These are phyloP conservation scores for Cremastinae sp. DNA, from an alignment of 2,888 invertebrate species.

Conservation along the genomic window DNA sequence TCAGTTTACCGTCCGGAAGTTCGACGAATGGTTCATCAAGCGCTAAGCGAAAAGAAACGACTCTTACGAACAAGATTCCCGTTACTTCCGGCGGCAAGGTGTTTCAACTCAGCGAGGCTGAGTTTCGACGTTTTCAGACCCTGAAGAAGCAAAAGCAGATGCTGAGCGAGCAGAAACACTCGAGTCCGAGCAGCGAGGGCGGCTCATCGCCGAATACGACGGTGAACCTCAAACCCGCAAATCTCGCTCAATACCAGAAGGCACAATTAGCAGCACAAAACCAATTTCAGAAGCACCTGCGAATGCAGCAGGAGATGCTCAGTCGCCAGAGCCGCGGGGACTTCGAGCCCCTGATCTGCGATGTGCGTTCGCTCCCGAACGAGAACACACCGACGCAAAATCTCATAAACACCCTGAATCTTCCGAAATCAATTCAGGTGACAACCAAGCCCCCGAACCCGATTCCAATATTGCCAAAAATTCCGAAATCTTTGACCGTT, in stretches of 20 bases:
- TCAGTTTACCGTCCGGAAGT: conserved; percentile 69
- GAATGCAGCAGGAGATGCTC: conserved; percentile 78
- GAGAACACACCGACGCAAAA: conserved; percentile 77
- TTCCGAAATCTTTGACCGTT: conserved; percentile 90
- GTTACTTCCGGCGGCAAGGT: conserved; percentile 88
- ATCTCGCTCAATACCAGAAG: conserved; percentile 66
- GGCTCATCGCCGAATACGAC: conserved; percentile 51
- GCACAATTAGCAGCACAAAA: conserved; percentile 71
- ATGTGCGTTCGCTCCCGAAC: conserved; percentile 75
- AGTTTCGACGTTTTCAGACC: conserved; percentile 86
- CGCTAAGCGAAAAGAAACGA: conserved; percentile 74
- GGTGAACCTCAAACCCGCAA: conserved; percentile 50
- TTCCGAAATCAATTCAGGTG: conserved; percentile 78
- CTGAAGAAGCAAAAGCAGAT: conserved; percentile 81
- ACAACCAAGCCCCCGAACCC: conserved; percentile 76
- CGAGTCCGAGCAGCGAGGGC: conserved; percentile 47
- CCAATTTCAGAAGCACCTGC: conserved; percentile 77
- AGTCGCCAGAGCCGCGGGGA: conserved; percentile 76
- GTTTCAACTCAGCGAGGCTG: conserved; percentile 89
- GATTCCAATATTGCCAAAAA: conserved; percentile 86
- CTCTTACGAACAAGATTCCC: conserved; percentile 82
- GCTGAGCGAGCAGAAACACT: conserved; percentile 73
- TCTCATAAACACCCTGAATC: conserved; percentile 75
- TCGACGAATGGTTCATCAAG: conserved; percentile 44
- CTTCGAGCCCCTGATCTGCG: conserved; percentile 79